These are phyloP conservation scores for Entomobrya proxima DNA, from an alignment of 2,888 invertebrate genomes.

Conservation along the genomic window DNA sequence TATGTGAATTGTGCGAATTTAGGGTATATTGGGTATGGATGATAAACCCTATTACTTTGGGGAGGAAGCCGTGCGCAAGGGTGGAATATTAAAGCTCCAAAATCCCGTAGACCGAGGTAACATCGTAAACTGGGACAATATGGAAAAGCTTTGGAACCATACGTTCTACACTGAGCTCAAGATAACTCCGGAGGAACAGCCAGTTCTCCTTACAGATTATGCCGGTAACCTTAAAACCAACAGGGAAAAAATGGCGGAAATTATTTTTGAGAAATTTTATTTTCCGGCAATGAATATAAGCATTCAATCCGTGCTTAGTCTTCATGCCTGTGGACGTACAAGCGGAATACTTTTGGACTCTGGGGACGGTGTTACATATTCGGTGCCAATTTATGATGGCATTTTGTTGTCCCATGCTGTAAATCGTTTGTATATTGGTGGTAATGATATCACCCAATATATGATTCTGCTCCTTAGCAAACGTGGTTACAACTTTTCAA, in stretches of 20 bases:
- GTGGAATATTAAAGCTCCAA: slow-evolving; percentile 79
- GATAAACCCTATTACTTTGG: slow-evolving; percentile 78
- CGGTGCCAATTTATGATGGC: slow-evolving; percentile 94
- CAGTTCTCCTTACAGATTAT: slow-evolving; percentile 91
- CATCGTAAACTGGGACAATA: slow-evolving; percentile 80
- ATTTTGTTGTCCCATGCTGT: slow-evolving; percentile 82
- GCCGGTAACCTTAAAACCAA: slow-evolving; percentile 95
- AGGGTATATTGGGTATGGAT: slow-evolving; percentile 75
- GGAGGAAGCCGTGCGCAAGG: slow-evolving; percentile 79
- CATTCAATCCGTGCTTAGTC: slow-evolving; percentile 87
- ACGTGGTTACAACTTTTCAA: slow-evolving; percentile 84
- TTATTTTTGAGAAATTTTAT: slow-evolving; percentile 79
- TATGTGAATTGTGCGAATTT: too few relatives aligned
- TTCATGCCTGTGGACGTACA: slow-evolving; percentile 95
- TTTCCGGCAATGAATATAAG: slow-evolving; percentile 79
- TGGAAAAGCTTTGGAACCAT: slow-evolving; percentile 79
- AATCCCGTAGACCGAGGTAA: slow-evolving; percentile 80
- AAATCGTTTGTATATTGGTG: slow-evolving; percentile 94
- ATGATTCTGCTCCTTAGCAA: slow-evolving; percentile 81
- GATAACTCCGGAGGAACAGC: slow-evolving; percentile 79
- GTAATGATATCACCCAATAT: slow-evolving; percentile 80
- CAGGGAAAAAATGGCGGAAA: slow-evolving; percentile 91
- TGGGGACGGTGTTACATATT: slow-evolving; percentile 95
- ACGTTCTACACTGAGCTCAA: slow-evolving; percentile 79
- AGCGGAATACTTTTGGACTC: slow-evolving; percentile 95